Evolutionary conservation across 2,113 vertebrate genomes (phyloP).

Genomic region (Galemys pyrenaicus): DNA sequence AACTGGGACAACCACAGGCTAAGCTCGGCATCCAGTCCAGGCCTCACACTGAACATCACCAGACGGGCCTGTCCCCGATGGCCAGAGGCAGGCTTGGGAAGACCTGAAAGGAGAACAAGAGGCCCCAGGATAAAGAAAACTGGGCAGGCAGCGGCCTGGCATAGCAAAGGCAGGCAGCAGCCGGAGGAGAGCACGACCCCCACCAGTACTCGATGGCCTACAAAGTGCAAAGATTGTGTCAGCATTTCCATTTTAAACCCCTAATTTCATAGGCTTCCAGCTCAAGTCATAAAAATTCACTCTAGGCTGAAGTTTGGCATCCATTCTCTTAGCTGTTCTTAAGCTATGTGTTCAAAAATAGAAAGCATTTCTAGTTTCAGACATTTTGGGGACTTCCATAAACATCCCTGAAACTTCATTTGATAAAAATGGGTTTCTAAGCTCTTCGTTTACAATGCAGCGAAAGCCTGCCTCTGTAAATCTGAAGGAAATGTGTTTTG

Average conservation of each 20-base stretch:
- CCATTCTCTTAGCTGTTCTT: conserved; percentile 75
- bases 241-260: conserved; percentile 88
- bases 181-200: conserved; percentile 21
- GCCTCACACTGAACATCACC: conserved; percentile 22
- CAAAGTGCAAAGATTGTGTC: conserved; percentile 82
- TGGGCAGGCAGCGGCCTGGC: conserved; percentile 38
- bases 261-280: conserved; percentile 86
- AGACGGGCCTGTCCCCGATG: background rate
- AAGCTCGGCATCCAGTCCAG: background rate
- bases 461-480: background rate
- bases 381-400: conserved; percentile 47
- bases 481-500: background rate
- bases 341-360: conserved; percentile 75
- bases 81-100: background rate
- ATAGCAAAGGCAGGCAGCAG: background rate
- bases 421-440: conserved; percentile 33
- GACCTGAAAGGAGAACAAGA: conserved; percentile 2
- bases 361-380: conserved; percentile 54
- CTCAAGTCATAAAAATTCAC: conserved; percentile 85
- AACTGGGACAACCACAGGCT: background rate
- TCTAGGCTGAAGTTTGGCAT: conserved; percentile 82
- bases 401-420: conserved; percentile 38
- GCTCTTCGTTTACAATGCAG: background rate
- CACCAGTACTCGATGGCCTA: conserved; percentile 60
- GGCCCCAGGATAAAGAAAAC: conserved; percentile 8